A percentile compares a stretch with the other conserved stretches of the same genome.
These are phyloP conservation scores for Drepanosiphum platanoidis DNA, from an alignment of 2,888 invertebrate species.

Conservation along the genomic window DNA sequence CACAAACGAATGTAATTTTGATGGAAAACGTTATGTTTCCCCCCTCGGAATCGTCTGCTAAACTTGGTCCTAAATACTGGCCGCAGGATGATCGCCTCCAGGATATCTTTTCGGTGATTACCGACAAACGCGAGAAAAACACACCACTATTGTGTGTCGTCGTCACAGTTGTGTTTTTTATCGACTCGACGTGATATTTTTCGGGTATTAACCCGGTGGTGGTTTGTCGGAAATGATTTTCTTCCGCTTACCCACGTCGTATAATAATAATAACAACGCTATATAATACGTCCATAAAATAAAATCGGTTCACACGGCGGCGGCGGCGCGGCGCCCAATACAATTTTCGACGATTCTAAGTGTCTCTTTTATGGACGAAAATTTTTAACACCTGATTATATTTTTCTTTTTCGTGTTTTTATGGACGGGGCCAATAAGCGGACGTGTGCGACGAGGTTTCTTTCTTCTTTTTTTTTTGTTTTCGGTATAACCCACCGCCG, in stretches of 20 bases:
- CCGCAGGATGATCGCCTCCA: too few relatives aligned
- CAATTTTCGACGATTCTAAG: background rate
- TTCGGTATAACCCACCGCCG: background rate
- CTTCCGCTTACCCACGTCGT: background rate
- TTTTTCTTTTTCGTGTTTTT: constrained; percentile 40
- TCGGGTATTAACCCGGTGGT: background rate
- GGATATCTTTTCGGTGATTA: too few relatives aligned
- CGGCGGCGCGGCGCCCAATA: constrained; percentile 2
- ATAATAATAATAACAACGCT: background rate
- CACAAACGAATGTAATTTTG: too few relatives aligned
- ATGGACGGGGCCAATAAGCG: constrained; percentile 5
- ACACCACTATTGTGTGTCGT: too few relatives aligned
- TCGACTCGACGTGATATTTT: too few relatives aligned
- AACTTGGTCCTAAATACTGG: too few relatives aligned
- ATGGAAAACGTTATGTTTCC: too few relatives aligned
- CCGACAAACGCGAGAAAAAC: too few relatives aligned
- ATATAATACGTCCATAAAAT: too few relatives aligned
- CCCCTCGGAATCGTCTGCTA: too few relatives aligned
- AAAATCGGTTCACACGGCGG: constrained; percentile 10
- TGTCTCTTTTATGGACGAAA: constrained; percentile 22
- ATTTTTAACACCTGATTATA: constrained; percentile 39
- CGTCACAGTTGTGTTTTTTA: too few relatives aligned
- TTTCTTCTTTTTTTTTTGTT: background rate
- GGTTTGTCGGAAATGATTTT: background rate
- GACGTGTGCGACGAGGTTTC: too few relatives aligned